Base-by-base conservation (phyloP, 2,113 vertebrate genomes). In the Chaetura pelagica region DNA sequence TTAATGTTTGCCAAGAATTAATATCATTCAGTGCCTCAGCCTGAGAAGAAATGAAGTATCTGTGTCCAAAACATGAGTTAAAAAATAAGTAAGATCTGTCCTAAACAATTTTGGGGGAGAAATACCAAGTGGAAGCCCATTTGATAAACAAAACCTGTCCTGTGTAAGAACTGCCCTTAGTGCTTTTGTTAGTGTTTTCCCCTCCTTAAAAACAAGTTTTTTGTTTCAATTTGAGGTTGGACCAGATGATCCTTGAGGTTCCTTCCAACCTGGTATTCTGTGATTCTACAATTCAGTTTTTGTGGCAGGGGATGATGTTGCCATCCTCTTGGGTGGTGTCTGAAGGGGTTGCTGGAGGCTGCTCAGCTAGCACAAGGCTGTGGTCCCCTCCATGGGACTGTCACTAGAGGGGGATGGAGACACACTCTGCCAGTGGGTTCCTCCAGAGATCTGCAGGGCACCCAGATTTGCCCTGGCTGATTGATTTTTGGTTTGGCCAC, bases 341-440 rank as follows among this genome's bases (percentile, higher is more conserved):
- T 7, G 23, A 17, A 59, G 62, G 51, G 51, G 20, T 46, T 74
- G 66, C 52, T 57, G 26, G 23, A 3, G 24, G 46, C 32, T 2
- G 23, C 1, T 1, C 21, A 51, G 84, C 7, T 40, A 14, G 51
- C 24, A 21, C 15, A 14, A 17, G 61, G 74, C 79, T 32, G 32
- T 55, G 81, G 57, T 80, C 89, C 91, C 82, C 52, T 72, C 1
- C 0, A 0, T 78, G 77, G 62, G 23, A 48, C 82, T 59, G 91
- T 95, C 95, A 91, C 91, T 93, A 95, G 93, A 94, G 91, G 78
- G 95, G 89, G 91, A 91, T 89, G 95, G 67, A 95, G 93, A 16
- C 69, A 72, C 49, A 0, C n/a, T 23, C 19, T 81, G 72, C 68
- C 63, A 3, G 0, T 48, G 76, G 80, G 42, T 84, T 77, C 73